Evolutionary conservation across 92 coral and sea anemone species (phyloP).

Genomic region (Blastomussa wellsi): DNA sequence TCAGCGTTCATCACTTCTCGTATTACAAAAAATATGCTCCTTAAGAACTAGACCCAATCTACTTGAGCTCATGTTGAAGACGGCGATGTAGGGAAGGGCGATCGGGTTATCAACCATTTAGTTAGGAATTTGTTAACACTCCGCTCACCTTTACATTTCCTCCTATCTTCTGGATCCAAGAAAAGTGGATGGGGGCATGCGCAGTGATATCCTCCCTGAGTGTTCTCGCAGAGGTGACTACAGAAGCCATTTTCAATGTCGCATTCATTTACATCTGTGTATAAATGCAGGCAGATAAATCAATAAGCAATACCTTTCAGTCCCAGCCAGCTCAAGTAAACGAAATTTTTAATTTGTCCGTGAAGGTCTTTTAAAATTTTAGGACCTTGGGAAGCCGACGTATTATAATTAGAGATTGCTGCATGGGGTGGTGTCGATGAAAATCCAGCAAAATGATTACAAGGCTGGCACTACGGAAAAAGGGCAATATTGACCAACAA

Average conservation of each 20-base stretch:
- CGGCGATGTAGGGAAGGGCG: no score
- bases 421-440: neutral
- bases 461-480: no score
- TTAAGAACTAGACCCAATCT: no score
- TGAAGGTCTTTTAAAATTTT: neutral
- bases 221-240: conserved; percentile 72
- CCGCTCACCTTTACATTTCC: conserved; percentile 50
- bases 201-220: conserved; percentile 61
- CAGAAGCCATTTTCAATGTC: conserved; percentile 72
- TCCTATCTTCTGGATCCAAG: conserved; percentile 38
- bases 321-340: neutral
- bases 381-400: no score
- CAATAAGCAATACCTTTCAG: neutral
- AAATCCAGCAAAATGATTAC: neutral
- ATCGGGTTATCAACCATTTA: no score
- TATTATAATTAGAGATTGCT: no score
- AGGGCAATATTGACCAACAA: no score
- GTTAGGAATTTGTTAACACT: neutral
- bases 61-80: no score
- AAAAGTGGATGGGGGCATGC: conserved; percentile 65
- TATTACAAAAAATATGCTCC: no score
- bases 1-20: no score
- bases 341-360: neutral
- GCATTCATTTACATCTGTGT: conserved; percentile 63
- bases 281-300: neutral